These are phyloP conservation scores for Vulpes lagopus DNA, from an alignment of 2,113 vertebrate genomes.

Conservation along the genomic window DNA sequence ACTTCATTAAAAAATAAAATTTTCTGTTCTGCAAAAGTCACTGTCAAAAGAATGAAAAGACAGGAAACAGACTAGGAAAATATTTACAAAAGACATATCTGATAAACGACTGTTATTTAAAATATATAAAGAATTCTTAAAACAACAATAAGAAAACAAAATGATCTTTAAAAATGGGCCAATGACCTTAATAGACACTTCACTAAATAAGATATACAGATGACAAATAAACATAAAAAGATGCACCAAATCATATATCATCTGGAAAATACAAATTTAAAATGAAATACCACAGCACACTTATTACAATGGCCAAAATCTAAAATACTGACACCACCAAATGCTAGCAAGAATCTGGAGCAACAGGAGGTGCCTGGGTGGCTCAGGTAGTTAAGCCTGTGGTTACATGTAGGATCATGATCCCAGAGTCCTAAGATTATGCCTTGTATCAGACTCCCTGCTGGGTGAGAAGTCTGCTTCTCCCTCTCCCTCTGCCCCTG, in stretches of 20 bases:
- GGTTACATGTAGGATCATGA: no score
- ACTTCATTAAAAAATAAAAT: neutral
- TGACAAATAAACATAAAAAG: neutral
- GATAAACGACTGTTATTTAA: neutral
- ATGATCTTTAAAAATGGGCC: neutral
- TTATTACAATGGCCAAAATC: neutral
- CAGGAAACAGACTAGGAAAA: neutral
- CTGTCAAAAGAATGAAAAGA: neutral
- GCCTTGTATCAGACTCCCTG: no score
- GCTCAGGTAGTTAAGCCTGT: no score
- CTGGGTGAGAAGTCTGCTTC: no score
- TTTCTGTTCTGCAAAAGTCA: neutral
- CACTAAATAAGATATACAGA: neutral
- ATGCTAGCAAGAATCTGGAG: neutral
- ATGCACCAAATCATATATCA: neutral
- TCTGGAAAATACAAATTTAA: neutral
- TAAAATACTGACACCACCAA: neutral
- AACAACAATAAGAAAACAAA: neutral
- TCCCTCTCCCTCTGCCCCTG: no score
- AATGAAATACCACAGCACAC: neutral
- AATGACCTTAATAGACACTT: neutral
- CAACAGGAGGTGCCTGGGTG: neutral
- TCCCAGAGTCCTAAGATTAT: no score
- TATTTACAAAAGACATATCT: neutral
- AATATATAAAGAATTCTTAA: neutral